These are phyloP conservation scores for Cheilosia urbana DNA, from an alignment of 2,888 invertebrate species.

Conservation along the genomic window DNA sequence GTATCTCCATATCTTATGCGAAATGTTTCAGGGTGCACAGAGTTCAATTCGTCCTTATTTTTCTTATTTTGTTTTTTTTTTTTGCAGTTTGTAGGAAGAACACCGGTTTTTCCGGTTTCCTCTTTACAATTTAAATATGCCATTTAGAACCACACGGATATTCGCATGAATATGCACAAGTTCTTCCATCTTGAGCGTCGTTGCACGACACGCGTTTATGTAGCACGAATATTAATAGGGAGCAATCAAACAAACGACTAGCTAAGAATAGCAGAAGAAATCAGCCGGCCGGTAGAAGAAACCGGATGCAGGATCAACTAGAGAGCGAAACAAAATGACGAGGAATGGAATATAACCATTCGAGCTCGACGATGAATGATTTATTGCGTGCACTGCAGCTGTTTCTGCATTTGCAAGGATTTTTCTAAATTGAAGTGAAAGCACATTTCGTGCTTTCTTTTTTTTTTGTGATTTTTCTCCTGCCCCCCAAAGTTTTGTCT, in stretches of 20 bases:
- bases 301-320: conserved; percentile 34
- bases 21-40: conserved; percentile 49
- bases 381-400: conserved; percentile 77
- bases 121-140: conserved; percentile 42
- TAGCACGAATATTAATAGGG: conserved; percentile 71
- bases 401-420: conserved; percentile 75
- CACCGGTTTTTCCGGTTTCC: conserved; percentile 7
- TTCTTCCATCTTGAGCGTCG: conserved; percentile 14
- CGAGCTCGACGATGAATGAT: conserved; percentile 76
- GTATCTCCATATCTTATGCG: conserved; percentile 25
- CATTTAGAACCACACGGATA: conserved; percentile 34
- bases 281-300: conserved; percentile 39
- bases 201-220: conserved; percentile 55
- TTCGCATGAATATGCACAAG: conserved; percentile 66
- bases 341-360: conserved; percentile 69
- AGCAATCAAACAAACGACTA: conserved; percentile 71
- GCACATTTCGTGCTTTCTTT: conserved; percentile 45
- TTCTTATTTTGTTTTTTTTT: conserved; percentile 17
- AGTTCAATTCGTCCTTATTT: conserved; percentile 44
- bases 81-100: neutral
- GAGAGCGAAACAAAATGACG: conserved; percentile 49
- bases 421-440: conserved; percentile 71
- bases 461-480: conserved; percentile 3
- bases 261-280: conserved; percentile 64
- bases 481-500: conserved; percentile 27